These are phyloP conservation scores for Polymixis flavicincta DNA, from an alignment of 2,888 invertebrate species.

Conservation along the genomic window DNA sequence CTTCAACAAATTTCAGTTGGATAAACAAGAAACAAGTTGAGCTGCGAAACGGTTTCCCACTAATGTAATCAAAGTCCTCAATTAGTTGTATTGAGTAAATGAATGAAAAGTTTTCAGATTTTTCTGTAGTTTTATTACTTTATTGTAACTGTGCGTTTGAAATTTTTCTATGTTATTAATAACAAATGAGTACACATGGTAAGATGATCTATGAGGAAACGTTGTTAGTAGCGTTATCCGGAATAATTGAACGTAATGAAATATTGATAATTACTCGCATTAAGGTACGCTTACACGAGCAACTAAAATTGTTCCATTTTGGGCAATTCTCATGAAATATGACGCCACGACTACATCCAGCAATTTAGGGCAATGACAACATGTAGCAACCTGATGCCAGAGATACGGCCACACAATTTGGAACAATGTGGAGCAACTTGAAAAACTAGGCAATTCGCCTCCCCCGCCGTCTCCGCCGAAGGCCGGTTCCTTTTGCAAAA, in stretches of 20 bases:
- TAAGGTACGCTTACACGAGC: no score
- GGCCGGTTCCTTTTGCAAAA: no score
- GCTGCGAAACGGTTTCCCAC: slow-evolving; percentile 52
- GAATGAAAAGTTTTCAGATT: slow-evolving; percentile 21
- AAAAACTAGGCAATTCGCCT: no score
- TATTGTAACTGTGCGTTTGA: not conserved
- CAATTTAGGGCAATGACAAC: no score
- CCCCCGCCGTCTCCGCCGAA: no score
- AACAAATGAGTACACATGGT: slow-evolving; percentile 5
- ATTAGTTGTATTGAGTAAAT: slow-evolving; percentile 53
- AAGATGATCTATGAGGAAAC: slow-evolving; percentile 4
- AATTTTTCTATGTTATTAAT: not conserved
- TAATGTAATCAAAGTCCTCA: slow-evolving; percentile 57
- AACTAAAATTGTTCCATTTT: no score
- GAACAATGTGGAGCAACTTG: no score
- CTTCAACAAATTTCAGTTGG: slow-evolving; percentile 82
- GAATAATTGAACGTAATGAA: slow-evolving; percentile 28
- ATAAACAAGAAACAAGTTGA: slow-evolving; percentile 71
- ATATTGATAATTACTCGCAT: slow-evolving; percentile 10
- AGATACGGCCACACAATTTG: no score
- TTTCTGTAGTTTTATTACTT: slow-evolving; percentile 8
- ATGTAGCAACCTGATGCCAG: no score
- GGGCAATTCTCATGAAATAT: no score
- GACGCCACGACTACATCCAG: no score
- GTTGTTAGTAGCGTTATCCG: not conserved